Base-by-base conservation (phyloP, 2,113 vertebrate species). In the Brachypodius melanocephalos region DNA sequence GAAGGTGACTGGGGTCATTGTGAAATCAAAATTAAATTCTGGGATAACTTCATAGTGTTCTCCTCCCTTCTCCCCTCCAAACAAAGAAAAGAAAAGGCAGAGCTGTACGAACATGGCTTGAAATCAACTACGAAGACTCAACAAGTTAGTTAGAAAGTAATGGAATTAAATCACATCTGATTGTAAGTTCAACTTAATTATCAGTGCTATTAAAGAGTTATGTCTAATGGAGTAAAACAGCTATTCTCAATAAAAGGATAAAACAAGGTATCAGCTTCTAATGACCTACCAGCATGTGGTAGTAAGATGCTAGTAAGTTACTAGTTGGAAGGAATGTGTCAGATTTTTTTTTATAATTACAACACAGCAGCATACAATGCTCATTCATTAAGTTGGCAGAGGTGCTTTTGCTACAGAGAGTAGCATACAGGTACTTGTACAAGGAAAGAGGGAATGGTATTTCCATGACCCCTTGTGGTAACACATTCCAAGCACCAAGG, bases 251-350 rank as follows among this genome's bases (percentile, higher is more conserved):
- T 76, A 82, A 42, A 95, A 88, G 75, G 80, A 88, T 88, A 94
- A 96, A 97, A 93, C 8, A 59, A 96, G 92, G 81, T 81, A 96
- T 86, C 75, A 91, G 91, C 77, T 95, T 85, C 95, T 90, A 97
- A 97, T 52, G 93, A 95, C 89, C 92, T 88, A 95, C 85, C 82
- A 95, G 89, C 85, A 97, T 92, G 86, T 89, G n/a, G 18, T 5
- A 67, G 63, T 92, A 85, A 95, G 88, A 93, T 97, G 95, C 96
- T 96, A 87, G 96, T 86, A 88, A 94, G 89, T 94, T 94, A 93
- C 78, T 81, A 95, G 78, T 93, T 87, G 65, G 92, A 97, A 97
- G 96, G 97, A 98, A 98, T 97, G 97, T 98, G 95, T 94, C 93
- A 97, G 89, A 91, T 91, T 97, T 96, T 95, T 95, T 88, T 95